Conservation (phyloP, 1,140 invertebrate species). For the Drosophila guanche region DNA sequence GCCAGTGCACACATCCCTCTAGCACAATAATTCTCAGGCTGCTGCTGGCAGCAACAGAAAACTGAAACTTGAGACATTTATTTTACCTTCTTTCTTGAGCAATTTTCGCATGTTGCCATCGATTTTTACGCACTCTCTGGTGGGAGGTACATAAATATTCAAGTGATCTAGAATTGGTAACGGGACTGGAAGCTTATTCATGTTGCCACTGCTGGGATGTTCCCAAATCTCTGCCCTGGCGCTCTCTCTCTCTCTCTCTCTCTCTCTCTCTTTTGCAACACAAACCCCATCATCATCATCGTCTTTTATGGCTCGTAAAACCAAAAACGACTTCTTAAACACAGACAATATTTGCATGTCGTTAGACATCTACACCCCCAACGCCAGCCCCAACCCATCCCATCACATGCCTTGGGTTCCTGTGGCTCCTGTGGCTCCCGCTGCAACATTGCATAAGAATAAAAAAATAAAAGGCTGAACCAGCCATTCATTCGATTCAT, state of each 20-base stretch:
- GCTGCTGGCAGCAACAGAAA: slow-evolving; percentile 25
- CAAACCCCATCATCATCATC: slow-evolving; percentile 12
- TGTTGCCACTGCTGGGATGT: too few species aligned
- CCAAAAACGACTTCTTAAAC: slow-evolving; percentile 57
- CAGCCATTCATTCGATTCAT: slow-evolving; percentile 55
- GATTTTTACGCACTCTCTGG: slow-evolving; percentile 20
- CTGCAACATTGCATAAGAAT: slow-evolving; percentile 27
- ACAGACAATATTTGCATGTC: slow-evolving; percentile 73
- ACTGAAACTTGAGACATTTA: slow-evolving; percentile 10
- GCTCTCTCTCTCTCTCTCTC: too few species aligned
- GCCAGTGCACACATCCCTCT: neutral
- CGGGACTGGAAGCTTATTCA: too few species aligned
- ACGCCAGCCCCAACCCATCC: slow-evolving; percentile 15
- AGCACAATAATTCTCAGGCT: slow-evolving; percentile 1
- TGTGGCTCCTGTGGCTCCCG: slow-evolving; percentile 21
- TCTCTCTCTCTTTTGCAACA: neutral
- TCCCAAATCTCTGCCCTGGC: too few species aligned
- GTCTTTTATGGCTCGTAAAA: slow-evolving; percentile 29
- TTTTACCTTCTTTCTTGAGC: neutral
- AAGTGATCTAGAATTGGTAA: too few species aligned
- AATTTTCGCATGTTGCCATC: slow-evolving; percentile 10
- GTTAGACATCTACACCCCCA: slow-evolving; percentile 42
- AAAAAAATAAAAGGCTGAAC: neutral
- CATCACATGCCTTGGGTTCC: too few species aligned
- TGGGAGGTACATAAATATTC: too few species aligned